Percentiles rank a stretch among this genome's conserved stretches.
phyloP scores from a whole-genome alignment of 2,888 invertebrate species.

The Priocnemis perturbator region DNA sequence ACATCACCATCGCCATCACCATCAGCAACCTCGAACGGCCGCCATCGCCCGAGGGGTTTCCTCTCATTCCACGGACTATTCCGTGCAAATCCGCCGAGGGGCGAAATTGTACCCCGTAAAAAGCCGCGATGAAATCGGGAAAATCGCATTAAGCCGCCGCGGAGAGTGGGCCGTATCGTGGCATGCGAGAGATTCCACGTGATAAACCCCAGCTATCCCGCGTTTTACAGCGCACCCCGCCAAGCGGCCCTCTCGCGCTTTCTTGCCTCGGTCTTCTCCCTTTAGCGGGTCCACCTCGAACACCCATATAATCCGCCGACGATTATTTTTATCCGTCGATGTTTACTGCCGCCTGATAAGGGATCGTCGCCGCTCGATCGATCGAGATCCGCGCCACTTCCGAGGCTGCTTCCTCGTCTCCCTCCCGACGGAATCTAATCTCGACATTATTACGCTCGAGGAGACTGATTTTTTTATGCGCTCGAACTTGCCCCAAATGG shows the following conservation, averaged over 20 bases:
- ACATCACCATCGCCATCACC: too few species aligned
- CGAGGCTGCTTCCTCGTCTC: background rate
- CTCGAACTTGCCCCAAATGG: too few species aligned
- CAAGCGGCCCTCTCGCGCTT: background rate
- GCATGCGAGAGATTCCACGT: constrained; percentile 27
- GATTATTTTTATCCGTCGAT: constrained; percentile 29
- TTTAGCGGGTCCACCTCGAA: constrained; percentile 9
- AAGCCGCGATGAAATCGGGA: constrained; percentile 35
- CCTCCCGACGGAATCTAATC: background rate
- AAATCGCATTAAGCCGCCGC: constrained; percentile 37
- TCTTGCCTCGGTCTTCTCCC: constrained; percentile 5
- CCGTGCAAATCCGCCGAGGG: constrained; percentile 27
- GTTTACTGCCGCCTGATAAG: constrained; percentile 31
- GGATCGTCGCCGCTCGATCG: constrained; percentile 10
- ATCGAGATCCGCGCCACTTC: background rate
- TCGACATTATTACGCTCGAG: too few species aligned
- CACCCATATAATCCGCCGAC: constrained; percentile 25
- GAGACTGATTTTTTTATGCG: too few species aligned
- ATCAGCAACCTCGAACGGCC: too few species aligned
- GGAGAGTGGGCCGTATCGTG: constrained; percentile 24
- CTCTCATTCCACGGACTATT: constrained; percentile 16
- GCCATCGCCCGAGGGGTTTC: constrained; percentile 18
- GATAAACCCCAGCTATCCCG: constrained; percentile 32
- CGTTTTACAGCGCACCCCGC: constrained; percentile 20
- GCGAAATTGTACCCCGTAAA: constrained; percentile 27